Base-by-base conservation (phyloP, 37 sponge, comb jelly and placozoan species). In the Theonella swinhoei region DNA sequence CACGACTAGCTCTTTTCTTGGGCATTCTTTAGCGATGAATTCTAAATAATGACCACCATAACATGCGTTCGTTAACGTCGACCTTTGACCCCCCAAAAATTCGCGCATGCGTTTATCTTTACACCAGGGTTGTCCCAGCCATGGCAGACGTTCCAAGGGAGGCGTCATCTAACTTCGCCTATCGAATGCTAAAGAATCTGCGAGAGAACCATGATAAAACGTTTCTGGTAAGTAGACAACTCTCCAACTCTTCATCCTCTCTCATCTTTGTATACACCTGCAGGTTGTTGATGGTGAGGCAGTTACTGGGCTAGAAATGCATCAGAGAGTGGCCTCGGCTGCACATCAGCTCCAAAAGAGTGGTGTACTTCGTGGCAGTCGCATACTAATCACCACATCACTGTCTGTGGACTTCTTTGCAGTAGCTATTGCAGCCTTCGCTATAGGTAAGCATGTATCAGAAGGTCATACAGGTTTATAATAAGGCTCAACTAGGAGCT, bases 321-420 rank as follows among this genome's bases (percentile, higher is more conserved):
- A 93, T 34, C 64, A 77, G 69, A 77, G 47, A 25, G 68, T 93
- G 26, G 74, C 93, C 0, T 25, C 75, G n/a, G 58, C 69, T 3
- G 74, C 65, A 1, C 47, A 82, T 25, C 42, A 85, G 25, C 78
- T 93, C 35, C 85, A 78, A 39, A 43, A 36, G 75, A 82, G 32
- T 40, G 93, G 89, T 1, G 63, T 85, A n/a, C 47, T 39, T 23
- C 83, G 87, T 0, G 78, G 78, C 22, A 79, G 88, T 31, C 32
- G 89, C 0, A 79, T 93, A 2, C 78, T 93, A 25, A 70, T 93
- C 35, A 88, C 93, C 8, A 62, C 87, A 4, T 34, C 17, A 5
- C 88, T 86, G 1, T 87, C 88, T 2, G 78, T 88, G 0, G 91
- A 90, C 74, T 88, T 94, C 65, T 94, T 81, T 77, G 88, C 88